Conservation (phyloP, 2,113 vertebrate species). For the Gracilinanus agilis region DNA sequence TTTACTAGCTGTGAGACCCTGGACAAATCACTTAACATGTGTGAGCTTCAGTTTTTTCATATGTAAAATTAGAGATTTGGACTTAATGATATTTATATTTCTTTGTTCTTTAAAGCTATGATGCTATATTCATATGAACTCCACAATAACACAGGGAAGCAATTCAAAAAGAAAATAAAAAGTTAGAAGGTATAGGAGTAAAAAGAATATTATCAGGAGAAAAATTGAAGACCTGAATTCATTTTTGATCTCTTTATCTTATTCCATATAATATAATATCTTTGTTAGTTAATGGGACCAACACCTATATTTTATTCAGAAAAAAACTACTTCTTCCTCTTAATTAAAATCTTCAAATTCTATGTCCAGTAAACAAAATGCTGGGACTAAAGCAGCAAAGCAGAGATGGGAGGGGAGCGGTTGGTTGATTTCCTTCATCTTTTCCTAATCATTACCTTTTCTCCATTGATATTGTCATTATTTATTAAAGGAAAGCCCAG, state of each 20-base stretch:
- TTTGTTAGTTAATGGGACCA: neutral
- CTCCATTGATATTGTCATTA: conserved; percentile 13
- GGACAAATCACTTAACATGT: neutral
- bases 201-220: conserved; percentile 56
- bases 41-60: neutral
- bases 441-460: neutral
- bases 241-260: neutral
- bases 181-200: neutral
- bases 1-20: neutral
- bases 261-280: neutral
- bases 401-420: neutral
- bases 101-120: neutral
- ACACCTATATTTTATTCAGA: neutral
- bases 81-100: neutral
- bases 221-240: neutral
- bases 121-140: conserved; percentile 8
- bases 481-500: neutral
- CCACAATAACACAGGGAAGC: conserved; percentile 57
- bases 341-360: conserved; percentile 41
- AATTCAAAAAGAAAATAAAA: conserved; percentile 54
- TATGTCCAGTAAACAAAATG: neutral
- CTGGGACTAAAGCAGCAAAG: neutral
- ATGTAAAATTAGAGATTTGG: neutral
- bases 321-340: conserved; percentile 2
- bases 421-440: neutral